Percentiles rank a stretch among this genome's conserved stretches.
These are phyloP conservation scores for Enteromius thamalakanensis DNA, from an alignment of 2,797 vertebrate species.

Conservation along the genomic window DNA sequence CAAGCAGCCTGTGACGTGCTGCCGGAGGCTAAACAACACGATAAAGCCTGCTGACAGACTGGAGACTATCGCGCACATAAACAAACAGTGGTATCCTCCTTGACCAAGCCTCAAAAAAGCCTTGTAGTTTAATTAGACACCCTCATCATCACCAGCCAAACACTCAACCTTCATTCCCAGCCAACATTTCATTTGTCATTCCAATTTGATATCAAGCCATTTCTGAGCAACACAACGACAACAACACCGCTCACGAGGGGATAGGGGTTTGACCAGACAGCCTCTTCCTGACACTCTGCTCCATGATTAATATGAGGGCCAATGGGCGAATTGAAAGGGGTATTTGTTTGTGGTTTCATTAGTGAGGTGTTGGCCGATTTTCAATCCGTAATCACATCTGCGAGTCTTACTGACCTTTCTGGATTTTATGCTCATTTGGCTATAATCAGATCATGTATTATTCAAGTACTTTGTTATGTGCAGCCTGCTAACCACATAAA, in stretches of 20 bases:
- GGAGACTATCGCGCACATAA: constrained; percentile 7
- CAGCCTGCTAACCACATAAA: constrained; percentile 64
- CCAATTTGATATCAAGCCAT: constrained; percentile 54
- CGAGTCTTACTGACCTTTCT: constrained; percentile 79
- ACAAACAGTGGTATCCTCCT: constrained; percentile 44
- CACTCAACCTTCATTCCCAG: constrained; percentile 63
- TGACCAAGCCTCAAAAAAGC: constrained; percentile 50
- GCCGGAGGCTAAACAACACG: constrained; percentile 71
- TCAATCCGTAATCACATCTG: constrained; percentile 76
- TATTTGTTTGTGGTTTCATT: constrained; percentile 82
- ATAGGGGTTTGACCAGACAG: constrained; percentile 43
- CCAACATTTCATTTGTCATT: constrained; percentile 63
- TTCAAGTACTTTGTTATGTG: constrained; percentile 76
- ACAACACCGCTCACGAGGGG: constrained; percentile 32
- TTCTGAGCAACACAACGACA: constrained; percentile 52
- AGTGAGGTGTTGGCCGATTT: constrained; percentile 79
- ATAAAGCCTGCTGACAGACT: constrained; percentile 53
- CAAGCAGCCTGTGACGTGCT: constrained; percentile 67
- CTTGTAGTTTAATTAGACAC: constrained; percentile 67
- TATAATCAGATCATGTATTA: constrained; percentile 83
- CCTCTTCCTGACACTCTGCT: constrained; percentile 60
- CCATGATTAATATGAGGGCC: constrained; percentile 78
- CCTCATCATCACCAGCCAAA: constrained; percentile 65
- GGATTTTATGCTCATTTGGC: constrained; percentile 77
- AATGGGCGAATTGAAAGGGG: constrained; percentile 70